A percentile compares a stretch with the other conserved stretches of the same genome.
These are phyloP conservation scores for Pentalonia nigronervosa DNA, from an alignment of 1,140 invertebrate species.

Conservation along the genomic window DNA sequence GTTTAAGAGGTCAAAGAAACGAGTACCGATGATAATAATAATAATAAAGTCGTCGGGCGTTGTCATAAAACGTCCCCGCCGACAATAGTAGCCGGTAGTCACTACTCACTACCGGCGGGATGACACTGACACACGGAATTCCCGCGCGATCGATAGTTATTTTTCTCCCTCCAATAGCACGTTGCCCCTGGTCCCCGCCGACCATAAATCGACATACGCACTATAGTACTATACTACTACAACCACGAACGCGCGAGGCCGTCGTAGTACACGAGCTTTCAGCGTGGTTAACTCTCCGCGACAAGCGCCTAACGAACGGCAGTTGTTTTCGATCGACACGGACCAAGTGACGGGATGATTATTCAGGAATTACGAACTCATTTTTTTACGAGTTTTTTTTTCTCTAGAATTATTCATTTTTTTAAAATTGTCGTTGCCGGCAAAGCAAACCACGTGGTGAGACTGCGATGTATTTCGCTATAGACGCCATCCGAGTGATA, in stretches of 20 bases:
- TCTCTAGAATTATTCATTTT: background rate
- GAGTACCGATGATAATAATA: background rate
- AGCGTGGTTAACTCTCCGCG: background rate
- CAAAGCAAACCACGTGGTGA: conserved; percentile 20
- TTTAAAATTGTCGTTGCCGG: background rate
- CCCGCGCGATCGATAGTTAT: conserved; percentile 54
- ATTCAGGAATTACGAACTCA: background rate
- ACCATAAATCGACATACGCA: too few relatives aligned
- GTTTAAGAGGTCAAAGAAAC: conserved; percentile 23
- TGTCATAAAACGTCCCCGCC: conserved; percentile 8
- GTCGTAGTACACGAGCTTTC: conserved; percentile 49
- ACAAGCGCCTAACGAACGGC: background rate
- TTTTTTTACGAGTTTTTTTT: background rate
- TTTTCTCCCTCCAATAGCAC: conserved; percentile 23
- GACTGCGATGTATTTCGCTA: background rate
- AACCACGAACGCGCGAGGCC: background rate
- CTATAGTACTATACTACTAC: background rate
- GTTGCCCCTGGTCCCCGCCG: background rate
- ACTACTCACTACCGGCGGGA: background rate
- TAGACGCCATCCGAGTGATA: background rate
- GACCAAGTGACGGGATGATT: background rate
- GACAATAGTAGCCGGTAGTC: background rate
- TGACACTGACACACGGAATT: conserved; percentile 51
- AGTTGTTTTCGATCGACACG: background rate
- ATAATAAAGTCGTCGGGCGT: conserved; percentile 19